Evolutionary conservation across 2,113 vertebrate species (phyloP).

Genomic region (Sceloporus undulatus): DNA sequence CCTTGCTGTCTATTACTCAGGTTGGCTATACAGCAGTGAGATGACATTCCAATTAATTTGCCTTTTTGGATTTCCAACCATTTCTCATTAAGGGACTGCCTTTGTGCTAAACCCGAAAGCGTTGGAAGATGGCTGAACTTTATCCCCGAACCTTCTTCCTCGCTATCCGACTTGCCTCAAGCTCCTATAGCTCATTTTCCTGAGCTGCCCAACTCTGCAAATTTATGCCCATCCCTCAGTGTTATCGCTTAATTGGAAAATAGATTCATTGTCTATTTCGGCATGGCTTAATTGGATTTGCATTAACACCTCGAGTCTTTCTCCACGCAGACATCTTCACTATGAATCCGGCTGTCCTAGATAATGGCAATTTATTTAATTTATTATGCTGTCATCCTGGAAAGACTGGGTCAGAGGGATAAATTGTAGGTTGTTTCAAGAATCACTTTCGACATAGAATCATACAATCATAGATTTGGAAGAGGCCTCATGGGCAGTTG

Average conservation of each 20-base stretch:
- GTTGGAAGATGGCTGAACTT: too few species aligned
- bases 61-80: too few species aligned
- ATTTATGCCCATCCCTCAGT: slow-evolving; percentile 25
- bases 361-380: background rate
- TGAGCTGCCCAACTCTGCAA: fast-evolving
- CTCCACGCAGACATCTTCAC: background rate
- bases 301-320: background rate
- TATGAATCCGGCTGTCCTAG: fast-evolving
- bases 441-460: too few species aligned
- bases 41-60: too few species aligned
- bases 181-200: background rate
- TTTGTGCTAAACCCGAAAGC: too few species aligned
- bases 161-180: background rate
- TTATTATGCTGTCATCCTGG: background rate
- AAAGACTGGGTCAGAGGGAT: too few species aligned
- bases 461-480: too few species aligned
- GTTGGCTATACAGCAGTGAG: too few species aligned
- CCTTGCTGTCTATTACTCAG: too few species aligned
- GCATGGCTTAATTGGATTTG: slow-evolving; percentile 38
- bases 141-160: fast-evolving
- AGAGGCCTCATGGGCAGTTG: too few species aligned
- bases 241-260: slow-evolving; percentile 49
- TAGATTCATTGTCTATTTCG: slow-evolving; percentile 52
- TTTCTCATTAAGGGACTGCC: too few species aligned
- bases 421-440: too few species aligned